Base-by-base conservation (phyloP, 2,113 vertebrate genomes). In the Grantiella picta region DNA sequence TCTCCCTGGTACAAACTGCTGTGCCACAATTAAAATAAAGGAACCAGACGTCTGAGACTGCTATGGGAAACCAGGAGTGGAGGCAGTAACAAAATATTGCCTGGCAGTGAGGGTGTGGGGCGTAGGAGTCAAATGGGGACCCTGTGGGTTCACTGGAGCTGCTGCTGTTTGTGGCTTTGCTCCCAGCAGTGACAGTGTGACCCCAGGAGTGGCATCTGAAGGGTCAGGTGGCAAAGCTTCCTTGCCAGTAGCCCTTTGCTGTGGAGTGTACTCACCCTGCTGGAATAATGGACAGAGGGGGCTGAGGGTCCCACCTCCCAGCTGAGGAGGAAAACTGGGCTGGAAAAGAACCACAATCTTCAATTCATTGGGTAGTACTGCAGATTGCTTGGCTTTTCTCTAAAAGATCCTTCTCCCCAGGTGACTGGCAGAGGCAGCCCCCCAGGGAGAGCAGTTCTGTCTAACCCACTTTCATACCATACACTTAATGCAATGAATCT, bases 391-490 rank as follows among this genome's bases (percentile, higher is more conserved):
- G 54, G 16, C 12, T 45, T 61, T 56, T 33, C 27, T 47, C 71
- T 53, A 18, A n/a, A 65, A 93, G 63, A 35, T 29, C 2, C 33
- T 56, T 72, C 25, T 86, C 61, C 57, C 54, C 33, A 10, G 54
- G 57, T 82, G 85, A 68, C 1, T 66, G 66, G 68, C 85, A 81
- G 78, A 92, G 65, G 12, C 64, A 78, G 45, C 12, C 89, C 82
- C 69, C 8, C 13, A 19, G 40, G 68, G 80, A 83, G 2, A 91
- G 81, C 61, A 57, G 59, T 14, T 36, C 71, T 81, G 47, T 88
- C 90, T 95, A 94, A 95, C 85, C 85, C 85, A 93, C 56, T 96
- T 96, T 70, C 22, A 21, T 4, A 83, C 29, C 22, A 2, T 21
- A 38, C 76, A 86, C 64, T 90, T 86, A 81, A 90, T 80, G 83